These are phyloP conservation scores for Cercopithecus mona DNA, from an alignment of 2,113 vertebrate genomes.

Conservation along the genomic window DNA sequence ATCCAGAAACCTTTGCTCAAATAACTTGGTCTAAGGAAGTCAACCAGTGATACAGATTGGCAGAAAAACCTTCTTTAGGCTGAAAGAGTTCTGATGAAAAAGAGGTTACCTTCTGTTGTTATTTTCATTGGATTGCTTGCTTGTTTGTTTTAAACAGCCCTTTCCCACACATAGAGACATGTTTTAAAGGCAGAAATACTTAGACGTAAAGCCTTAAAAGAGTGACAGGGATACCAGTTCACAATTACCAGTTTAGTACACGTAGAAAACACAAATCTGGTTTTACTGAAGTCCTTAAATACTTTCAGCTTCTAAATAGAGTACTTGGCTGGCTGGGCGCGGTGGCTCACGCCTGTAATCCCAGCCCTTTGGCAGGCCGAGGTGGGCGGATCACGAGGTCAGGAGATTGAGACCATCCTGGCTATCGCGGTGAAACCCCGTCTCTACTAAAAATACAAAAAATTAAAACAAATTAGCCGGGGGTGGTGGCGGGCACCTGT, in stretches of 20 bases:
- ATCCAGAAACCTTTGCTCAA: neutral
- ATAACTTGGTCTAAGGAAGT: neutral
- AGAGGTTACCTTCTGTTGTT: neutral
- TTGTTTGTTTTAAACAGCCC: neutral
- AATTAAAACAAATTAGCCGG: too few relatives aligned
- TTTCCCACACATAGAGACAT: neutral
- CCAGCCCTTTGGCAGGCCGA: too few relatives aligned
- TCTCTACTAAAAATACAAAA: too few relatives aligned
- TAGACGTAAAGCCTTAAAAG: neutral
- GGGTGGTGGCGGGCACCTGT: too few relatives aligned
- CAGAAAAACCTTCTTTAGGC: neutral
- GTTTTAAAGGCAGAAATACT: neutral
- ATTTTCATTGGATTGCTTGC: neutral
- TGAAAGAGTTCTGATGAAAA: neutral
- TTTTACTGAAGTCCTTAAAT: neutral
- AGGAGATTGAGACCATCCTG: too few relatives aligned
- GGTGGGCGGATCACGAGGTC: too few relatives aligned
- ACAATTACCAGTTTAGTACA: neutral
- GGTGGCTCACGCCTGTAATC: too few relatives aligned
- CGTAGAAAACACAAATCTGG: neutral
- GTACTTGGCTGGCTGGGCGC: neutral
- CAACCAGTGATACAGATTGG: neutral
- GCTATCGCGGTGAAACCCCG: too few relatives aligned
- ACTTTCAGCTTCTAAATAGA: neutral
- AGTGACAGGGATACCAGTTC: neutral